Evolutionary conservation across 2,113 vertebrate genomes (phyloP).

Genomic region (Erythrocercus mccallii): DNA sequence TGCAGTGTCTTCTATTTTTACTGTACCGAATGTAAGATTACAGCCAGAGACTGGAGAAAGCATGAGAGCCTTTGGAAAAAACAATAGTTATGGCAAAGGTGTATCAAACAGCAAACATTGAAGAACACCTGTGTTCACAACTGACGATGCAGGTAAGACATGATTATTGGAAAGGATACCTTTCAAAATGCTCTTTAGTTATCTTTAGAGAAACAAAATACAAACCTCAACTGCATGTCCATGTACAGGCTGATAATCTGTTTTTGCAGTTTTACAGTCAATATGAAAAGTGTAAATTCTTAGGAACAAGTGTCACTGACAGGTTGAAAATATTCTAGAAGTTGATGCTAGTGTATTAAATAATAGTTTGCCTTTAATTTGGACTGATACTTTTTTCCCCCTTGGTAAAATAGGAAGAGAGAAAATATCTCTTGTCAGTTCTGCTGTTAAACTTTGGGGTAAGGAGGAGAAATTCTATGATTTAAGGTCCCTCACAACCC

Average conservation of each 20-base stretch:
- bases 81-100: constrained; percentile 86
- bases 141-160: constrained; percentile 72
- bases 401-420: background rate
- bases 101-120: constrained; percentile 90
- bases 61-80: constrained; percentile 86
- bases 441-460: background rate
- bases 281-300: background rate
- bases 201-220: background rate
- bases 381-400: background rate
- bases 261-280: background rate
- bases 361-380: background rate
- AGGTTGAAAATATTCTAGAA: background rate
- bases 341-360: background rate
- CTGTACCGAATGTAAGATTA: constrained; percentile 87
- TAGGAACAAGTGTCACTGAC: background rate
- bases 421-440: background rate
- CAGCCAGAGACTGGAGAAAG: constrained; percentile 89
- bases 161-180: background rate
- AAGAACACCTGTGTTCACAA: constrained; percentile 46
- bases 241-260: background rate
- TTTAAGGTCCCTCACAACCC: background rate
- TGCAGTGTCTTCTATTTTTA: constrained; percentile 96
- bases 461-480: background rate
- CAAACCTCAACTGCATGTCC: background rate
- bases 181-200: background rate